Base-by-base conservation (phyloP, 2,113 vertebrate species). In the Onychostruthus taczanowskii region DNA sequence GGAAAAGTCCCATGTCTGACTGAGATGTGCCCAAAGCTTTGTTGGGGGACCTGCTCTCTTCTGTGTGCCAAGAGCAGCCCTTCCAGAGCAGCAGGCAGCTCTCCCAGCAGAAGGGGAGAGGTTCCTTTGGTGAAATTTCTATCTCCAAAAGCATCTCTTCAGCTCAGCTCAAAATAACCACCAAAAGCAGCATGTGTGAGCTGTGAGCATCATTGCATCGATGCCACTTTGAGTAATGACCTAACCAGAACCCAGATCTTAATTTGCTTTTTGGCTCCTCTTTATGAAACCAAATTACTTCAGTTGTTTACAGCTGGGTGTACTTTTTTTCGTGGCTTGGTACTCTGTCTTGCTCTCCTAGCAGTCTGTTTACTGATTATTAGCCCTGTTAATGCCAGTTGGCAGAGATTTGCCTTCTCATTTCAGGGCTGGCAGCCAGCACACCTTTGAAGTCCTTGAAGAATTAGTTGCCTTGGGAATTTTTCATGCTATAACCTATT, bases 381-480 rank as follows among this genome's bases (percentile, higher is more conserved):
- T 78, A 56, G 67, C 52, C 44, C 72, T 58, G 10, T 27, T 87
- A 30, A 47, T 96, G 94, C 75, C 93, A 61, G 33, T 17, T 95
- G 93, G 93, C 75, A 90, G 79, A 78, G 66, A 37, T 53, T 68
- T 75, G 56, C 46, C 87, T 72, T 82, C 81, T 78, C 69, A 23
- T 52, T 93, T 2, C 7, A 49, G 73, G 72, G 64, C 90, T 81
- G 94, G 55, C 82, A 93, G 82, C 87, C 84, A 94, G 61, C 75
- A 85, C 75, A 92, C 76, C 87, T 97, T 95, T 94, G 88, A 96
- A 95, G 88, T 72, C 92, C 85, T 88, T 88, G 68, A 85, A 73
- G 52, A 90, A 74, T 85, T 67, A 67, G 47, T 82, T 94, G 80
- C 73, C 92, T 73, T 81, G 58, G 95, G 94, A 94, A 26, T 89